Conservation (phyloP, 2,113 vertebrate species). For the Sphyrna mokarran region DNA sequence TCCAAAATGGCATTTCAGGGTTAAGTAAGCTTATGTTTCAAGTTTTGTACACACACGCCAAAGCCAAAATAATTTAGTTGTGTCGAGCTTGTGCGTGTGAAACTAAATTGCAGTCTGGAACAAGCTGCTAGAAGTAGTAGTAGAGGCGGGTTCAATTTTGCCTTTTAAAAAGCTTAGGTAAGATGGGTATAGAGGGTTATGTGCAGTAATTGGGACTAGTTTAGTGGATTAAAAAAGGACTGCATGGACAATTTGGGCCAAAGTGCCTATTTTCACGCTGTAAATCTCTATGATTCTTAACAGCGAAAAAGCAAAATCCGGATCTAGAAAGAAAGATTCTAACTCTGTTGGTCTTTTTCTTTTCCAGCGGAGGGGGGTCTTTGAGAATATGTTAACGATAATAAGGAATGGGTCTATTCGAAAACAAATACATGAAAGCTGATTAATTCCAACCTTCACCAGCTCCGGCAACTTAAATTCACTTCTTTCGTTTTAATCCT, state of each 20-base stretch:
- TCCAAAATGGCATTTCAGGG: neutral
- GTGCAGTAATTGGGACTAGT: too few species aligned
- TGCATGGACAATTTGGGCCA: too few species aligned
- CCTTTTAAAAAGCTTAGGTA: too few species aligned
- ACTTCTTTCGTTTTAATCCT: neutral
- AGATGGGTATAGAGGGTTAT: too few species aligned
- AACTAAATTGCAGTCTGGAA: neutral
- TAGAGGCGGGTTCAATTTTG: too few species aligned
- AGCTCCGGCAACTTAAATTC: neutral
- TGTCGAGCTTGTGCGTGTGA: neutral
- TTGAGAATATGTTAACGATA: neutral
- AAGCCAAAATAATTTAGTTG: neutral
- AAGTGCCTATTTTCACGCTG: too few species aligned
- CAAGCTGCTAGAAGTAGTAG: too few species aligned
- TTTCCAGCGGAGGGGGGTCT: neutral
- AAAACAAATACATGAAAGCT: neutral
- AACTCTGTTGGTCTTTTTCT: neutral
- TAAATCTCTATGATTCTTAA: too few species aligned
- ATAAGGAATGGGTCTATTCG: neutral
- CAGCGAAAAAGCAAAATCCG: neutral
- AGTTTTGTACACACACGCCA: neutral
- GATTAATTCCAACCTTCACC: neutral
- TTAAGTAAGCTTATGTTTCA: neutral
- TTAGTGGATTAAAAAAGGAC: too few species aligned
- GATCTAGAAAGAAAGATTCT: neutral